Evolutionary conservation across 2,113 vertebrate genomes (phyloP).

Genomic region (Xiphophorus couchianus): DNA sequence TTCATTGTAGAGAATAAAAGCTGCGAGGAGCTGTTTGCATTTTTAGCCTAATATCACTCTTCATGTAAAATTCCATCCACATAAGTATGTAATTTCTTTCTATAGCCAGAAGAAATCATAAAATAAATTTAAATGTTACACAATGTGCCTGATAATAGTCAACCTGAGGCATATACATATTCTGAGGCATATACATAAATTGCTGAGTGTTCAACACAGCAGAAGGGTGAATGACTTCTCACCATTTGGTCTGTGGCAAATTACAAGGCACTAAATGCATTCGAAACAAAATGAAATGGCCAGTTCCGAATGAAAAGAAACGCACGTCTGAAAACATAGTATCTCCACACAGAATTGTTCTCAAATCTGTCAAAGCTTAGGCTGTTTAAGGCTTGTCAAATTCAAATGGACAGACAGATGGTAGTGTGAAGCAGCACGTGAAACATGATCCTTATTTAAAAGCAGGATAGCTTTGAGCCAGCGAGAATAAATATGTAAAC

Average conservation of each 20-base stretch:
- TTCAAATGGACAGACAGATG: slow-evolving; percentile 60
- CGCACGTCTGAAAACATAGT: slow-evolving; percentile 49
- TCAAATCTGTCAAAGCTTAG: slow-evolving; percentile 68
- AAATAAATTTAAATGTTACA: neutral
- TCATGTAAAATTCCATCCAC: neutral
- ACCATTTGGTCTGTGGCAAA: slow-evolving; percentile 3
- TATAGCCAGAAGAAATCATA: neutral
- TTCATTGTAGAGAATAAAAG: neutral
- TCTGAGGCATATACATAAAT: slow-evolving; percentile 3
- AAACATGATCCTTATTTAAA: slow-evolving; percentile 68
- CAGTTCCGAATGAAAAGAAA: slow-evolving; percentile 21
- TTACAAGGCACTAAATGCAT: slow-evolving; percentile 22
- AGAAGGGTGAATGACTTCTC: neutral
- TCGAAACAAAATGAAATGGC: slow-evolving; percentile 13
- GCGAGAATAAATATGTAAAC: slow-evolving; percentile 67
- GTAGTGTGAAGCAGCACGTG: slow-evolving; percentile 54
- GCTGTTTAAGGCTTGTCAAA: slow-evolving; percentile 63
- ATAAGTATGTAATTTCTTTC: neutral
- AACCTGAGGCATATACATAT: neutral
- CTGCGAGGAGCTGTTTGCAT: neutral
- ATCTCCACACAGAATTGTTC: slow-evolving; percentile 41
- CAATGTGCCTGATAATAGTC: neutral
- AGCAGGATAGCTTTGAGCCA: slow-evolving; percentile 38
- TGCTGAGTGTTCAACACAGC: neutral
- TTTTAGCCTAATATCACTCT: neutral